Percentiles rank a stretch among this genome's conserved stretches.
These are phyloP conservation scores for Trachythela sp. DNA, from an alignment of 64 coral and sea anemone genomes.

Conservation along the genomic window DNA sequence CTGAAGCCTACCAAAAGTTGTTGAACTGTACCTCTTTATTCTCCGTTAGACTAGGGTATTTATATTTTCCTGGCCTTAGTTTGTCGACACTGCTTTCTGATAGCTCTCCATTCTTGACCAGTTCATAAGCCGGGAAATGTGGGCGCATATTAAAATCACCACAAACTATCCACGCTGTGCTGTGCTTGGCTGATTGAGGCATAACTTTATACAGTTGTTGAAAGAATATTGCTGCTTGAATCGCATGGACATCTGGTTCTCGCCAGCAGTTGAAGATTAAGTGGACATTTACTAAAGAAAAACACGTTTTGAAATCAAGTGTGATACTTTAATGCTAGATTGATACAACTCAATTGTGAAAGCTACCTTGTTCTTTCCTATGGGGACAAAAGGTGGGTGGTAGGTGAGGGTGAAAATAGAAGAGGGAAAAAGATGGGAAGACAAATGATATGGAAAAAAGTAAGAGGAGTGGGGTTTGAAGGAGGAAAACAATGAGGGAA, in stretches of 20 bases:
- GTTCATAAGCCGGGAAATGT: slow-evolving; percentile 52
- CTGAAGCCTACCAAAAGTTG: too few species aligned
- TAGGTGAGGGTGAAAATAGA: too few species aligned
- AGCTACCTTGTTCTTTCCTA: too few species aligned
- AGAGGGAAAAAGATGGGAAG: too few species aligned
- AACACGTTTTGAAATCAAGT: too few species aligned
- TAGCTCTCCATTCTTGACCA: slow-evolving; percentile 44
- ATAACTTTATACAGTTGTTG: not conserved
- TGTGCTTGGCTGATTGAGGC: not conserved
- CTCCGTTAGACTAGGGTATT: not conserved
- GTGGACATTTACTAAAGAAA: slow-evolving; percentile 30
- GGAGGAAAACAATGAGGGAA: too few species aligned
- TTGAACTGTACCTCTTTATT: not conserved
- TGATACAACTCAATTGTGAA: too few species aligned
- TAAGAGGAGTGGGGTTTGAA: too few species aligned
- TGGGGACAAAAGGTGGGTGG: too few species aligned
- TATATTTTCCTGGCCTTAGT: slow-evolving; percentile 48
- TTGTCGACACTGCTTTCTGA: not conserved
- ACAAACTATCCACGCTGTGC: slow-evolving; percentile 25
- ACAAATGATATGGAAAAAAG: too few species aligned
- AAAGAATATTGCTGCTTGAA: slow-evolving; percentile 7
- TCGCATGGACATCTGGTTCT: not conserved
- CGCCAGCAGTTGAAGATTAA: slow-evolving; percentile 7
- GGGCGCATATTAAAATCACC: slow-evolving; percentile 58
- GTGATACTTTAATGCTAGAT: too few species aligned